Base-by-base conservation (phyloP, 35 echinoderm and acorn worm genomes). In the Lytechinus pictus region DNA sequence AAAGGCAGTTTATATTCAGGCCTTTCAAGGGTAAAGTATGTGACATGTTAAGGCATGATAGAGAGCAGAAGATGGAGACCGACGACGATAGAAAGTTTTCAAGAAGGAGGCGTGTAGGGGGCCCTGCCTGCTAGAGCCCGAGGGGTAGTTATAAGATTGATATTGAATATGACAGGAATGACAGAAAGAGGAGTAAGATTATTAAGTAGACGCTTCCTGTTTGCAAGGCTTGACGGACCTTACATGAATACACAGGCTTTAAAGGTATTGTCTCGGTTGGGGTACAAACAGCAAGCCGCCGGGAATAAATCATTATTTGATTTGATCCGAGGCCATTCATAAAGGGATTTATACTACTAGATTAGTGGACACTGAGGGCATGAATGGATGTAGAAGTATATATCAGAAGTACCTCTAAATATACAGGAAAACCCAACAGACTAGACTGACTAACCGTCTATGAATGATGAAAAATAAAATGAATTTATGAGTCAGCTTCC, bases 201-300 rank as follows among this genome's bases (percentile, higher is more conserved):
- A 79, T 79, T 79, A 79, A 79, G 66, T 79, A 79, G 66, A 79
- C n/a, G 66, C 66, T 79, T 79, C 66, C 66, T 79, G 66, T 79
- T 79, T 79, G 66, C 66, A 79, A 79, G 19, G 66, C n/a, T 79
- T 79, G 66, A n/a, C 19, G 19, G 66, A 79, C 66, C 57, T 60
- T 60, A 16, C 57, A 60, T 10, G 57, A 60, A 16, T 60, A 60
- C 10, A 60, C 10, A 60, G 57, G 9, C 9, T 79, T 79, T 79
- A n/a, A 79, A 79, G 66, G 66, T 79, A 79, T 79, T 79, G 66
- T 79, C 16, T 79, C 19, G 66, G 66, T 79, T 79, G 19, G n/a
- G 66, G 66, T 79, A 79, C 19, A 79, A 79, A 79, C 66, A 79
- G 66, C 19, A 79, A n/a, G 66, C 66, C 66, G 19, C n/a, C 14